Conservation (phyloP, 2,888 invertebrate species). For the Teleogryllus oceanicus region DNA sequence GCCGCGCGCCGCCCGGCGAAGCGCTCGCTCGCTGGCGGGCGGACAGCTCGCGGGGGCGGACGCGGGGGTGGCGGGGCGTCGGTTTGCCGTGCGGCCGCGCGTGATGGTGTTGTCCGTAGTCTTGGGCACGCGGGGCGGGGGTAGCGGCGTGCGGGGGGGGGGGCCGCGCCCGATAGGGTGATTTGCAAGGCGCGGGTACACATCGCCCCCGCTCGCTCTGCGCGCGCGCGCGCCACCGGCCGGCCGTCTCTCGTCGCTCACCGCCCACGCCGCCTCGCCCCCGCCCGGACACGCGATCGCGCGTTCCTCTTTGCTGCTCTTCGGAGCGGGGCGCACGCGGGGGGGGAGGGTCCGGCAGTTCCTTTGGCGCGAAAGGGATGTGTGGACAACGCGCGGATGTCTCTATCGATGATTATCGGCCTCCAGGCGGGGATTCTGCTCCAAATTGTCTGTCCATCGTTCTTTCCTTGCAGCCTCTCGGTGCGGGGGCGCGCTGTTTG, state of each 20-base stretch:
- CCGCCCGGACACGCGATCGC: not conserved
- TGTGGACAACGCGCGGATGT: too few relatives aligned
- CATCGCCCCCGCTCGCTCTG: not conserved
- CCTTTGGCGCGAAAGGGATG: too few relatives aligned
- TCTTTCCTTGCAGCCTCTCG: too few relatives aligned
- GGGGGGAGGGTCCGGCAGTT: too few relatives aligned
- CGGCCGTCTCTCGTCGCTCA: not conserved
- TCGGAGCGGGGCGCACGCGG: not conserved
- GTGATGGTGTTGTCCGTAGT: constrained; percentile 18
- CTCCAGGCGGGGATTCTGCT: too few relatives aligned
- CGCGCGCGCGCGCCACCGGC: not conserved
- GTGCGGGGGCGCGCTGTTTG: too few relatives aligned
- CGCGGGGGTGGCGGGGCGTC: not conserved
- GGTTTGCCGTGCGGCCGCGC: not conserved
- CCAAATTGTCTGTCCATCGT: too few relatives aligned
- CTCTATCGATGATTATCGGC: too few relatives aligned
- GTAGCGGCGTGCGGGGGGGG: too few relatives aligned
- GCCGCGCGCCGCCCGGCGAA: not conserved
- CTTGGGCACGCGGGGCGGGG: not conserved
- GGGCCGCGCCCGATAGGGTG: too few relatives aligned
- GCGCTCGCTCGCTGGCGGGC: not conserved
- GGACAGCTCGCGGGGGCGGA: not conserved
- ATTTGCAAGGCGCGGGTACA: constrained; percentile 18
- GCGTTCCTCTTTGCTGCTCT: not conserved
- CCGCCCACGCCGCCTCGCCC: not conserved